These are phyloP conservation scores for Drosophila mettleri DNA, from an alignment of 2,888 invertebrate genomes.

Conservation along the genomic window DNA sequence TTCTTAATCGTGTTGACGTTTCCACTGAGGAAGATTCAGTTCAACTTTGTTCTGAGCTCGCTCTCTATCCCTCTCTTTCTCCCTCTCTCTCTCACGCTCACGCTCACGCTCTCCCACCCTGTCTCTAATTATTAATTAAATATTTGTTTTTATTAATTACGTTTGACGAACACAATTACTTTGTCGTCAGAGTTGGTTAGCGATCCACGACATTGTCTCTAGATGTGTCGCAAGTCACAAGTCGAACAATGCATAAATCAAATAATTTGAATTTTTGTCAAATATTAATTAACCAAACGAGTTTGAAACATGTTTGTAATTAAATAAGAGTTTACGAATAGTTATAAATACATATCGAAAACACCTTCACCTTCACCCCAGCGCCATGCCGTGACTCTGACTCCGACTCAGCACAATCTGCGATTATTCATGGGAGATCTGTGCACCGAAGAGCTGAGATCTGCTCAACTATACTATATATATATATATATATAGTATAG, in stretches of 20 bases:
- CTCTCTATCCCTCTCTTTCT: background rate
- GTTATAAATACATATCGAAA: constrained; percentile 1
- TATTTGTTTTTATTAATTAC: constrained; percentile 1
- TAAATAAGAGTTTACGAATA: constrained; percentile 18
- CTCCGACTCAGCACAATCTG: constrained; percentile 17
- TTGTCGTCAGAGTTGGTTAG: constrained; percentile 5
- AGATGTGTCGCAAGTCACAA: background rate
- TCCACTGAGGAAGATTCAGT: background rate
- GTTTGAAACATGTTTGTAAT: constrained; percentile 36
- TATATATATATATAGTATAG: background rate
- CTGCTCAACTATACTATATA: background rate
- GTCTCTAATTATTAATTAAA: constrained; percentile 1
- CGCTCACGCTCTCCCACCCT: background rate
- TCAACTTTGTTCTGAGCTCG: background rate
- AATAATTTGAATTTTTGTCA: constrained; percentile 39
- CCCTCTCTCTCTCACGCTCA: too few relatives aligned
- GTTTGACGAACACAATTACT: background rate
- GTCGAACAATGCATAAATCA: constrained; percentile 7
- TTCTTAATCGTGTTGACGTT: constrained; percentile 5
- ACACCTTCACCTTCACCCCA: constrained; percentile 39
- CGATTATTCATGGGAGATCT: constrained; percentile 26
- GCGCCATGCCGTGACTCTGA: constrained; percentile 29
- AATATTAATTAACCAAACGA: constrained; percentile 31
- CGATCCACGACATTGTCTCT: background rate
- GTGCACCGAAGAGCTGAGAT: constrained; percentile 14